Evolutionary conservation across 53 echinoderm and acorn worm species (phyloP), one percentile per base, ranked within the genome.

Genomic region (Mesocentrotus franciscanus): DNA sequence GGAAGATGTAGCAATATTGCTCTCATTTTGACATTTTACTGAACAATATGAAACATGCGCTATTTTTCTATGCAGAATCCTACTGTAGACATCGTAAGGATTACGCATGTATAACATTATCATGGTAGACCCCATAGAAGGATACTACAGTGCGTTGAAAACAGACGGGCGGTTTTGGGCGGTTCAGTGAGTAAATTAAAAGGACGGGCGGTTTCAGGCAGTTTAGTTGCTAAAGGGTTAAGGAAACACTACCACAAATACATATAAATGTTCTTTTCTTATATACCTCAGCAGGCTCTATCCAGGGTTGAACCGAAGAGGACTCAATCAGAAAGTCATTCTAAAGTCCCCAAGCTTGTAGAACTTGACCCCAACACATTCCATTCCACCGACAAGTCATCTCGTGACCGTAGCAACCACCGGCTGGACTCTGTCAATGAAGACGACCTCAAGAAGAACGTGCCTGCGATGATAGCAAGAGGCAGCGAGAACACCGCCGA

Each of bases 321-420:
- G 61, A 22, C 92, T 36, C 92, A 68, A 85, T 89, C 96, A 89
- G 33, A 96, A 72, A 85, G 60, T 90, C 81, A 70, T 85, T 78
- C 93, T 1, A 32, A 85, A 26, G 95, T 35, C 42, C 93, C 95
- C 17, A 64, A 94, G 90, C 97, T 98, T 6, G 81, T 93, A 0
- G 98, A 98, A 87, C 94, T 98, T 5, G 96, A 96, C 90, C 97
- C 95, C 17, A 98, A 98, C 96, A 98, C 98, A 8, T 98, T 97
- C 95, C 96, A 96, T 49, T 92, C 95, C 12, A 95, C 89, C 1
- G 85, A 95, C 16, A 79, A 66, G 35, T 90, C 93, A 9, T 91
- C 92, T 9, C 92, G 95, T 12, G 70, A 64, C 87, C 85, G 87
- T 33, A 57, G 61, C 57, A 35, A 92, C 92, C 34, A 59, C 18